Evolutionary conservation across 1,140 invertebrate genomes (phyloP).

Genomic region (Cotesia glomerata): DNA sequence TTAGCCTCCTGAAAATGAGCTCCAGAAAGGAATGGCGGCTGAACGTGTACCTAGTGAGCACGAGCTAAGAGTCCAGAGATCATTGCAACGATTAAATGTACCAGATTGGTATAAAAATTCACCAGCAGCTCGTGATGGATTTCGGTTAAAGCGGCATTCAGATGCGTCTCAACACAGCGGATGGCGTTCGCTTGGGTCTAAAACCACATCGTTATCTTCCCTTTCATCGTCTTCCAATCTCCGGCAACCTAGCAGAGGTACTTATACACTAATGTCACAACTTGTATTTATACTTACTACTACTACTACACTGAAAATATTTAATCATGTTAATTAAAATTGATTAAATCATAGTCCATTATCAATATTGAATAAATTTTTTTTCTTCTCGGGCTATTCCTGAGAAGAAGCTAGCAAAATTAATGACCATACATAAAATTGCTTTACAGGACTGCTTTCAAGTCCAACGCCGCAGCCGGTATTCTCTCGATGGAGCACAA

Average conservation of each 20-base stretch:
- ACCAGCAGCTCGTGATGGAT: slow-evolving; percentile 72
- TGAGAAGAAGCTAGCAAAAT: too few relatives aligned
- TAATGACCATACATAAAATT: too few relatives aligned
- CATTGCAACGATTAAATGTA: slow-evolving; percentile 89
- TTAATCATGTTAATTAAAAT: too few relatives aligned
- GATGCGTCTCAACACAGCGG: slow-evolving; percentile 70
- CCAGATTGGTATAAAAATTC: slow-evolving; percentile 95
- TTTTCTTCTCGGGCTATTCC: neutral
- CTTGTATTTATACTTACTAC: neutral
- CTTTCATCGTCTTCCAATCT: slow-evolving; percentile 60
- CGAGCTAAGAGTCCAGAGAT: slow-evolving; percentile 89
- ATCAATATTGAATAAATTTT: neutral
- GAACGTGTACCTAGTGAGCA: slow-evolving; percentile 86
- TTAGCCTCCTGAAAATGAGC: slow-evolving; percentile 90
- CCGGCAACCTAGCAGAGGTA: slow-evolving; percentile 57
- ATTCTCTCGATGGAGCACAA: slow-evolving; percentile 86
- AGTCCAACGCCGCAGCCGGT: slow-evolving; percentile 63
- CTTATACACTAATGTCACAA: neutral
- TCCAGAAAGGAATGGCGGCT: slow-evolving; percentile 81
- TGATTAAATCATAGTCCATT: too few relatives aligned
- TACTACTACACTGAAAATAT: too few relatives aligned
- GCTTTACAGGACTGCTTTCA: slow-evolving; percentile 50
- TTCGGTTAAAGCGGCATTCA: slow-evolving; percentile 71
- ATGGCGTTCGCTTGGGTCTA: slow-evolving; percentile 77
- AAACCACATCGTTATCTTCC: slow-evolving; percentile 79